Evolutionary conservation across 2,888 invertebrate species (phyloP), one percentile per base, ranked within the genome.

Genomic region (Drosophila falleni): DNA sequence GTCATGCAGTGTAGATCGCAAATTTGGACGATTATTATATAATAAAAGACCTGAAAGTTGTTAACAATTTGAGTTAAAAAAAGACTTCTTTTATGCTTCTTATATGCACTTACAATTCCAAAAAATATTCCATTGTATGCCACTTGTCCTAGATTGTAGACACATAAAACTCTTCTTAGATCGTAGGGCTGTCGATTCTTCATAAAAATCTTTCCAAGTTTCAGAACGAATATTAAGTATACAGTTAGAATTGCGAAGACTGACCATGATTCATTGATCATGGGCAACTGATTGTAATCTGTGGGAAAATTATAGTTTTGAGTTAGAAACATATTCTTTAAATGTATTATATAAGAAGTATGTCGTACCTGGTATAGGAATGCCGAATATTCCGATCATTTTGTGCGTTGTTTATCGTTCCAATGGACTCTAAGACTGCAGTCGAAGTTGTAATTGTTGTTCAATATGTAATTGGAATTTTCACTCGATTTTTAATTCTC

Each of bases 61-160:
- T 1, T 23, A 1, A 13, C n/a, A 3, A 29, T 4, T 10, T 31
- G 13, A 0, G n/a, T n/a, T n/a, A n/a, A n/a, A n/a, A 5, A 31
- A n/a, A 1, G 9, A 9, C 1, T 10, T 41, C 4, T 0, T 5
- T 11, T n/a, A n/a, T n/a, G n/a, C n/a, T 35, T 10, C 2, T 9
- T 4, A 23, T 31, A 1, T 9, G 3, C 13, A 79, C 72, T 73
- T 19, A 79, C 81, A 23, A 42, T 8, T 1, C 16, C 19, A 53
- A 74, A 78, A 5, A 72, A n/a, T 16, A 60, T 42, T 8, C 23
- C 50, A 53, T 80, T 79, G 46, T 65, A 70, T 10, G 53, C 51
- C 16, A 80, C 67, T 39, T 79, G 77, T 6, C 58, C n/a, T 0
- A 73, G 53, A 70, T 79, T 80, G 58, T 79, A 79, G 37, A 54